Evolutionary conservation across 2,888 invertebrate species (phyloP), one percentile per base, ranked within the genome.

Genomic region (Drosophila neonasuta): DNA sequence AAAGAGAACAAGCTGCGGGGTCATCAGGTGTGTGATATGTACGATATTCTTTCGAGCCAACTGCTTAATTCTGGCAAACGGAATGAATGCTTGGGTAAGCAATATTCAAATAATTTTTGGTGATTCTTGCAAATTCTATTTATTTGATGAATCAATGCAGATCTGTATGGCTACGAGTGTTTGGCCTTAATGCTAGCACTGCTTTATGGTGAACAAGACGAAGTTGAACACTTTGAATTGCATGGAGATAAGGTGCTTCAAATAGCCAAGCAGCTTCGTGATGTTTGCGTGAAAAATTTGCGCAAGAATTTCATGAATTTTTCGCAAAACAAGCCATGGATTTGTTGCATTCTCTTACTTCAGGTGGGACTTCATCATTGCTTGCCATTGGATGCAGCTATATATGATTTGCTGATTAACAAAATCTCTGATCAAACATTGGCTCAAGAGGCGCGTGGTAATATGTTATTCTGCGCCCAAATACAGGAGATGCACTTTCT

Each of bases 121-220:
- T 41, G 13, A 41, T 8, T 39, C 1, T 4, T 5, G 3, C 24
- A 6, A 9, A 3, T 15, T 8, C 13, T 13, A 2, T 30, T 30
- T 11, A 13, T 42, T 44, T 9, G 4, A 7, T n/a, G 8, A 3
- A 13, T 51, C 10, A 13, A 9, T 39, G 11, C 34, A 80, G 80
- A 32, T 34, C 29, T 50, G 3, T 75, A 67, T 51, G 80, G 80
- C n/a, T 63, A 62, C 17, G 87, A 80, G 41, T 58, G 79, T 17
- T 70, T 80, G 60, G 85, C 80, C 2, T 24, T 50, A 0, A 84
- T 86, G 72, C 44, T 80, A 2, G 36, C 48, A 5, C 5, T 65
- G 11, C 11, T 80, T 13, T 46, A 61, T 1, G 13, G 32, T 1
- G 63, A 70, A 1, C 30, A 42, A 1, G 9, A 51, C 0, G 51